Percentiles rank a stretch among this genome's conserved stretches.
Evolutionary conservation across 2,888 invertebrate genomes (phyloP).

Genomic region (Agonopterix alstromeriana): DNA sequence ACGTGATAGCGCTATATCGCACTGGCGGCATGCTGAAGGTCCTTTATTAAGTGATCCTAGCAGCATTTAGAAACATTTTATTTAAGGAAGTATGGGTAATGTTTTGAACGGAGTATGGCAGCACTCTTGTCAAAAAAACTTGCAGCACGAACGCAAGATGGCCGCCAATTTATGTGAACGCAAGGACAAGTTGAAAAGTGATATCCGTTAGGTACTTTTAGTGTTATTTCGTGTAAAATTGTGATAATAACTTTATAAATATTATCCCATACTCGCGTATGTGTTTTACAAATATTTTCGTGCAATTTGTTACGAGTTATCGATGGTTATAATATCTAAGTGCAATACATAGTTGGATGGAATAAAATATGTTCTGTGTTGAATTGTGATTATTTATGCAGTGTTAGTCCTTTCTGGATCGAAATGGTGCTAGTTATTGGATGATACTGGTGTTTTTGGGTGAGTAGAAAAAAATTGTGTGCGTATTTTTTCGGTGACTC

Average conservation of each 20-base stretch:
- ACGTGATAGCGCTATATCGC: too few relatives aligned
- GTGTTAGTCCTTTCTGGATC: slow-evolving; percentile 65
- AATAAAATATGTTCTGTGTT: slow-evolving; percentile 68
- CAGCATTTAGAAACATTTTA: too few relatives aligned
- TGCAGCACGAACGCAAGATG: slow-evolving; percentile 68
- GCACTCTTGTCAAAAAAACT: slow-evolving; percentile 39
- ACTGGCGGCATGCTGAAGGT: too few relatives aligned
- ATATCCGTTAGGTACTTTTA: slow-evolving; percentile 44
- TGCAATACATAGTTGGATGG: slow-evolving; percentile 65
- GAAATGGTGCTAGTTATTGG: slow-evolving; percentile 66
- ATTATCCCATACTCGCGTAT: slow-evolving; percentile 50
- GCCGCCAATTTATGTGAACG: slow-evolving; percentile 73
- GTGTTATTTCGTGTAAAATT: slow-evolving; percentile 55
- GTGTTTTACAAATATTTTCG: slow-evolving; percentile 48
- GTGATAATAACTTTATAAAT: slow-evolving; percentile 60
- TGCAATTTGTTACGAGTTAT: slow-evolving; percentile 67
- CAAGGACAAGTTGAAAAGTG: slow-evolving; percentile 70
- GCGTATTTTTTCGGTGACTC: slow-evolving; percentile 18
- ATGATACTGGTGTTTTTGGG: slow-evolving; percentile 65
- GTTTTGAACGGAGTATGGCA: slow-evolving; percentile 25
- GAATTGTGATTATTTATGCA: slow-evolving; percentile 73
- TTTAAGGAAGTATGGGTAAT: too few relatives aligned
- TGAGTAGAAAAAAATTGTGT: slow-evolving; percentile 35
- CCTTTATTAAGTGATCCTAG: too few relatives aligned
- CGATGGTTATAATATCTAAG: slow-evolving; percentile 59